Base-by-base conservation (phyloP, 2,113 vertebrate species). In the Alethe diademata region DNA sequence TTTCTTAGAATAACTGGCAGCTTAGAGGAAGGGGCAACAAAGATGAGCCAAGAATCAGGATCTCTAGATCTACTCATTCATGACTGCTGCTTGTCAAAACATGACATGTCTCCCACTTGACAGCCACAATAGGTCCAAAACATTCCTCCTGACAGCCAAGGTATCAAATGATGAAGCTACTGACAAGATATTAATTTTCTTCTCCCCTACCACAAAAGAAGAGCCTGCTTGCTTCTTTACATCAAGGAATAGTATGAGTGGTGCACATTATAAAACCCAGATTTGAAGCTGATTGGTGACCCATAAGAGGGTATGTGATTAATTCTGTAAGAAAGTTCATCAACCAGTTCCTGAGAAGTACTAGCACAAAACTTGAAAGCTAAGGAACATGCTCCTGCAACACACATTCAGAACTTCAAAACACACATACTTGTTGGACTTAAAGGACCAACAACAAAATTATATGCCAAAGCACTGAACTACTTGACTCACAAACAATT, bases 401-500 rank as follows among this genome's bases (percentile, higher is more conserved):
- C 0, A 3, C 47, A 83, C 71, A 28, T 31, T 66, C 58, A 80
- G 58, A 93, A 90, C 78, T 92, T 93, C 94, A 96, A 95, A 94
- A 96, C 81, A 58, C 38, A 86, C 11, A 43, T 29, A 58, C 51
- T 26, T 76, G 56, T 91, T 90, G 67, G 71, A 80, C 64, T 74
- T 95, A 83, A 70, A 90, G 92, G 93, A 90, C 87, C 78, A 88
- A 67, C 74, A 95, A 93, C 90, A 93, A 90, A 92, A 88, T 76
- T 83, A 67, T 83, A 64, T 36, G 35, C 40, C 57, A 65, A 78
- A 88, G 38, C 38, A 91, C 29, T 31, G 57, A 95, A 71, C 33
- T 80, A 56, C 25, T 84, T 95, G 91, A 96, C 87, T 95, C 88
- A 93, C 74, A 83, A 90, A 93, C 60, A 96, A 95, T 93, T 93